Percentiles rank a stretch among this genome's conserved stretches.
These are phyloP conservation scores for Medauroidea extradentata DNA, from an alignment of 1,140 invertebrate genomes.

Conservation along the genomic window DNA sequence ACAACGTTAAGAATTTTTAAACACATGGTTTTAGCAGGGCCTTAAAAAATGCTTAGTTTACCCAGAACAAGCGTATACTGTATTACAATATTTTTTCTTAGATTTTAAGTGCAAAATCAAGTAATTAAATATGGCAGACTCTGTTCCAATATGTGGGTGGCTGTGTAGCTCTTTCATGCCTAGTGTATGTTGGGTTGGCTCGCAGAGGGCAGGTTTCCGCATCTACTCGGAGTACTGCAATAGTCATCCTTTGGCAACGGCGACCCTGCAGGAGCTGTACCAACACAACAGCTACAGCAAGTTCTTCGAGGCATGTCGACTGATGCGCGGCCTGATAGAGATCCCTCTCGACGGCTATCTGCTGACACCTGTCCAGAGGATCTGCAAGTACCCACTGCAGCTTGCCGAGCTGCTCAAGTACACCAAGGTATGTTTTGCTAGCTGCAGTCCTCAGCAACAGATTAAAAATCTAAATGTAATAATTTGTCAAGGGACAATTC, in stretches of 20 bases:
- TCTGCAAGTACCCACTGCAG: slow-evolving; percentile 90
- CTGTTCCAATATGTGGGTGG: no score
- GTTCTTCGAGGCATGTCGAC: slow-evolving; percentile 80
- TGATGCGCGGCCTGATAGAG: slow-evolving; percentile 75
- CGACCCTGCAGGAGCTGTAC: slow-evolving; percentile 69
- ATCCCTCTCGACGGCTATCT: slow-evolving; percentile 85
- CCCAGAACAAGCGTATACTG: no score
- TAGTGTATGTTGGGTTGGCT: not conserved
- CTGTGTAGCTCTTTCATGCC: no score
- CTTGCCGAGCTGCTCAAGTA: slow-evolving; percentile 80
- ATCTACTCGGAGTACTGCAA: slow-evolving; percentile 92
- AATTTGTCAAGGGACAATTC: no score
- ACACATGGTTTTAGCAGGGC: no score
- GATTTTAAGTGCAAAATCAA: no score
- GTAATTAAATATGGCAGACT: no score
- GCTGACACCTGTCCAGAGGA: slow-evolving; percentile 84
- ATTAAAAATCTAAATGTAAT: not conserved
- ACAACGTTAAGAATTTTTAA: no score
- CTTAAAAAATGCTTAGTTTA: no score
- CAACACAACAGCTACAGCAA: slow-evolving; percentile 67
- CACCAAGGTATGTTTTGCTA: slow-evolving; percentile 49
- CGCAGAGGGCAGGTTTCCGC: slow-evolving; percentile 66
- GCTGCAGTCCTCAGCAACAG: not conserved
- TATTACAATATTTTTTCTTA: no score
- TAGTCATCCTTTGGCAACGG: slow-evolving; percentile 76